Evolutionary conservation across 2,113 vertebrate genomes (phyloP).

Genomic region (Aptenodytes forsteri): DNA sequence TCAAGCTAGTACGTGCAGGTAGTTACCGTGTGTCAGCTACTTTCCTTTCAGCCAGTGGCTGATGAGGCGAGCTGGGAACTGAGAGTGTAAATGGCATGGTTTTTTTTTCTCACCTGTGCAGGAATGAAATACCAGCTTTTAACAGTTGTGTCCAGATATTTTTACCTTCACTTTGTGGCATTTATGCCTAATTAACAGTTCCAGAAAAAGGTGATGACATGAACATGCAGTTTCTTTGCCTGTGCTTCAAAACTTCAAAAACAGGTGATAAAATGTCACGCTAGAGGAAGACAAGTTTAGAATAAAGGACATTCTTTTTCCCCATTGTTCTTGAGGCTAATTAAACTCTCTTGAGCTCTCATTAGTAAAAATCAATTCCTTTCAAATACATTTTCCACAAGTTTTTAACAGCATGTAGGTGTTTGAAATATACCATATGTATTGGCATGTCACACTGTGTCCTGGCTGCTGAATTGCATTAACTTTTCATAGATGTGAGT

Average conservation of each 20-base stretch:
- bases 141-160: not conserved
- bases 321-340: not conserved
- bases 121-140: not conserved
- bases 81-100: not conserved
- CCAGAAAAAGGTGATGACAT: not conserved
- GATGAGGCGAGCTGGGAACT: not conserved
- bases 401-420: not conserved
- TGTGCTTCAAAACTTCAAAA: not conserved
- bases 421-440: not conserved
- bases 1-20: not conserved
- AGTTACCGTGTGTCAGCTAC: not conserved
- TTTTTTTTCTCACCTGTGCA: not conserved
- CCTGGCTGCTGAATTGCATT: not conserved
- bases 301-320: not conserved
- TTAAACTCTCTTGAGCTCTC: not conserved
- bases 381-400: not conserved
- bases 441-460: not conserved
- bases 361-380: not conserved
- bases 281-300: not conserved
- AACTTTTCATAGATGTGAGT: not conserved
- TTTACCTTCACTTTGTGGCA: not conserved
- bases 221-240: not conserved
- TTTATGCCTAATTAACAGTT: not conserved
- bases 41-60: not conserved
- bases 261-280: not conserved